Conservation (phyloP, 2,113 vertebrate species). For the Corythaixoides concolor region DNA sequence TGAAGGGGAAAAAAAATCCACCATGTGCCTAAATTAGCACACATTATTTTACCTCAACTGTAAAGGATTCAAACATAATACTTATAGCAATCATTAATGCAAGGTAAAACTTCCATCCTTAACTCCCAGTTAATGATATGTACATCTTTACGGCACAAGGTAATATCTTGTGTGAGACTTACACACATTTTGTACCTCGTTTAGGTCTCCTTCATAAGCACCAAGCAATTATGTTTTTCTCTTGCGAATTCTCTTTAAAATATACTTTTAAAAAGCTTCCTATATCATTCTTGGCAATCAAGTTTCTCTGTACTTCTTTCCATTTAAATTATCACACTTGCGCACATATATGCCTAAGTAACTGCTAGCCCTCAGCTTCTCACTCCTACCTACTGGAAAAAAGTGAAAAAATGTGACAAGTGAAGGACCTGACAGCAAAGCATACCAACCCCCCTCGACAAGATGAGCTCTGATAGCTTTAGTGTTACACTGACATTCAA, state of each 20-base stretch:
- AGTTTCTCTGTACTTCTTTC: neutral
- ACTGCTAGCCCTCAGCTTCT: slow-evolving; percentile 53
- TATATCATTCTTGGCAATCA: neutral
- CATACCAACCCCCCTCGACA: neutral
- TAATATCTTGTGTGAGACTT: neutral
- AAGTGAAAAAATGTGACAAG: slow-evolving; percentile 35
- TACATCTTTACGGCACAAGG: neutral
- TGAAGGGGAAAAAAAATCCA: neutral
- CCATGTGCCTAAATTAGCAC: neutral
- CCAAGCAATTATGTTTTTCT: neutral
- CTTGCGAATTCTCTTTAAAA: neutral
- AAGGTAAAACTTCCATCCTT: neutral
- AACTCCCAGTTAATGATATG: neutral
- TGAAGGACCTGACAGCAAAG: slow-evolving; percentile 29
- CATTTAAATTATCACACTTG: neutral
- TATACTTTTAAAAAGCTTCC: neutral
- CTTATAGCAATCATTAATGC: neutral
- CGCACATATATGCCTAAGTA: neutral
- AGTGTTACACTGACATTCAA: neutral
- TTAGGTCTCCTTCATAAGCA: neutral
- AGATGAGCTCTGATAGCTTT: neutral
- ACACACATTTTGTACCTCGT: neutral
- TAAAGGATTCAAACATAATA: neutral
- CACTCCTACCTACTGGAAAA: slow-evolving; percentile 48
- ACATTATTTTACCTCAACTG: neutral